Base-by-base conservation (phyloP, 2,888 invertebrate genomes). In the Hyppa rectilinea region DNA sequence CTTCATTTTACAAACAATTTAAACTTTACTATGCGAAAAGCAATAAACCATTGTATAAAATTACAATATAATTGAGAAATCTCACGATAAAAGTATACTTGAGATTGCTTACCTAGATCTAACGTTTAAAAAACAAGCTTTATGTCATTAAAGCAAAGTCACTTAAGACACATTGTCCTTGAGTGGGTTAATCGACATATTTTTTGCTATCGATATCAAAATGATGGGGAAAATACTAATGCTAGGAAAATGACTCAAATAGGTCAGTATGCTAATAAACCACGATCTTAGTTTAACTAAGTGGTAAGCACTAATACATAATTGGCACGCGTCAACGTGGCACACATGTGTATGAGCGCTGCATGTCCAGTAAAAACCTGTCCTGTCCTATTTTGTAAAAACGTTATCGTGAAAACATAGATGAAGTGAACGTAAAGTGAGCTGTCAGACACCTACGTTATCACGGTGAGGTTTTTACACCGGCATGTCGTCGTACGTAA, bases 21-120 rank as follows among this genome's bases (percentile, higher is more conserved):
- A 59, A 69, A 67, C 56, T 75, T 77, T 79, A 79, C 34, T 61
- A 56, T 79, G 70, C n/a, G 77, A 79, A 83, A 67, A 69, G 58
- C 61, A 70, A 75, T 76, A 77, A 81, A 64, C 81, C 66, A 83
- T 83, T 83, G 79, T 80, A 34, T 56, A 12, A 55, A 61, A n/a
- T 23, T 45, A 71, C 71, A 71, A 76, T 75, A 31, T 17, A 17
- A 23, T 23, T 47, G 59, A n/a, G 58, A 68, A 70, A 72, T 83
- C 72, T 72, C 70, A 75, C 78, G 55, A 69, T 75, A 76, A 75
- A 75, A 77, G 36, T 59, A 59, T 74, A 79, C 72, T 71, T 71
- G 56, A 75, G 68, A 61, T 68, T 75, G 60, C 53, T 60, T 66
- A 66, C 78, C 58, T 59, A 75, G 49, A 74, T 65, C 34, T 49